These are phyloP conservation scores for Doryteuthis pealeii DNA, from an alignment of 1,140 invertebrate species.

Conservation along the genomic window DNA sequence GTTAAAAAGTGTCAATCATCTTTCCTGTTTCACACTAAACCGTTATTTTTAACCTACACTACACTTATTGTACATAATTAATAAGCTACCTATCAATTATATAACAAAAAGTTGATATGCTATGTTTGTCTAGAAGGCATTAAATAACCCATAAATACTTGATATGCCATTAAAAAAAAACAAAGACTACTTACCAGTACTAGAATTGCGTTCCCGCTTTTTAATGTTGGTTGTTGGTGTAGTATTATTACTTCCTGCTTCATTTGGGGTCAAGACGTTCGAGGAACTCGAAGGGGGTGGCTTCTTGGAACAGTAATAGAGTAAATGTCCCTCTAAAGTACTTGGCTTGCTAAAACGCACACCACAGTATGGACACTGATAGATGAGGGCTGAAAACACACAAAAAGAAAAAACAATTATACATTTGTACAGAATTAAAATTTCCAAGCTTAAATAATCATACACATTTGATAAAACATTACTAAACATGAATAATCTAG, in stretches of 20 bases:
- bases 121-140: no score
- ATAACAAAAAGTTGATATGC: no score
- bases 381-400: conserved; percentile 48
- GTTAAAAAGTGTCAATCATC: no score
- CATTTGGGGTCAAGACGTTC: conserved; percentile 12
- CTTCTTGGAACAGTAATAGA: conserved; percentile 81
- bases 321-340: conserved; percentile 89
- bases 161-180: background rate
- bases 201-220: conserved; percentile 15
- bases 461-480: no score
- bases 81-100: no score
- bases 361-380: conserved; percentile 83
- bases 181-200: conserved; percentile 13
- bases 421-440: no score
- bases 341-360: conserved; percentile 93
- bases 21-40: no score
- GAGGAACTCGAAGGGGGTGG: conserved; percentile 29
- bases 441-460: no score
- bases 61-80: no score
- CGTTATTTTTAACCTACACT: no score
- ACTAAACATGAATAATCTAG: no score
- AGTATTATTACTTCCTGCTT: background rate
- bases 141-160: no score
- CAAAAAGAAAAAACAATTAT: conserved; percentile 4
- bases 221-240: background rate